These are phyloP conservation scores for Gnatocerus cornutus DNA, from an alignment of 2,888 invertebrate genomes.

Conservation along the genomic window DNA sequence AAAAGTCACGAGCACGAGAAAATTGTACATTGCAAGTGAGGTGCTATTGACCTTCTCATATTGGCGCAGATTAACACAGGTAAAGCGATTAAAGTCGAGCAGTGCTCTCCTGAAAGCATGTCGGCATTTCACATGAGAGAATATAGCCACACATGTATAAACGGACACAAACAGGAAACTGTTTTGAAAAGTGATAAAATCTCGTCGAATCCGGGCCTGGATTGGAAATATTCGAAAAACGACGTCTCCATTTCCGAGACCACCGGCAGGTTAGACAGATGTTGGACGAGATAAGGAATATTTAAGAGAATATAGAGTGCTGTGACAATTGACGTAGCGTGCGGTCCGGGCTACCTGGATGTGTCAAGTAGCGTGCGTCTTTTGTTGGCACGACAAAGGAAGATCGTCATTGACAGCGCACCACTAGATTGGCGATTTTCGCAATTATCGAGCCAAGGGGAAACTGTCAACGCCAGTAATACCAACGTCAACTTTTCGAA, in stretches of 20 bases:
- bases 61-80: slow-evolving; percentile 69
- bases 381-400: slow-evolving; percentile 34
- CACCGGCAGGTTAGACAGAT: slow-evolving; percentile 50
- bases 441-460: slow-evolving; percentile 13
- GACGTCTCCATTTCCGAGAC: slow-evolving; percentile 44
- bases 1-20: slow-evolving; percentile 41
- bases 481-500: slow-evolving; percentile 18
- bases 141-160: slow-evolving; percentile 43
- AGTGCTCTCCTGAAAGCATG: slow-evolving; percentile 59
- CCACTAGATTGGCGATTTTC: slow-evolving; percentile 25
- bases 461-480: slow-evolving; percentile 18
- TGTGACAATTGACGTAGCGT: slow-evolving; percentile 53
- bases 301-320: slow-evolving; percentile 52
- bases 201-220: slow-evolving; percentile 15
- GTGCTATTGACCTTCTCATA: slow-evolving; percentile 67
- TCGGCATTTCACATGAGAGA: slow-evolving; percentile 61
- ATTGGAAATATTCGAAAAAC: slow-evolving; percentile 35
- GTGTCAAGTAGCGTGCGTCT: slow-evolving; percentile 52
- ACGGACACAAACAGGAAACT: slow-evolving; percentile 46
- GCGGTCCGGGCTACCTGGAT: slow-evolving; percentile 53
- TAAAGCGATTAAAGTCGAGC: slow-evolving; percentile 69
- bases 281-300: slow-evolving; percentile 51
- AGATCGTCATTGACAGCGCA: slow-evolving; percentile 23
- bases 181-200: slow-evolving; percentile 43
- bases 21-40: slow-evolving; percentile 50